phyloP scores from a whole-genome alignment of 2,113 vertebrate species.

The Cyprinodon variegatus region DNA sequence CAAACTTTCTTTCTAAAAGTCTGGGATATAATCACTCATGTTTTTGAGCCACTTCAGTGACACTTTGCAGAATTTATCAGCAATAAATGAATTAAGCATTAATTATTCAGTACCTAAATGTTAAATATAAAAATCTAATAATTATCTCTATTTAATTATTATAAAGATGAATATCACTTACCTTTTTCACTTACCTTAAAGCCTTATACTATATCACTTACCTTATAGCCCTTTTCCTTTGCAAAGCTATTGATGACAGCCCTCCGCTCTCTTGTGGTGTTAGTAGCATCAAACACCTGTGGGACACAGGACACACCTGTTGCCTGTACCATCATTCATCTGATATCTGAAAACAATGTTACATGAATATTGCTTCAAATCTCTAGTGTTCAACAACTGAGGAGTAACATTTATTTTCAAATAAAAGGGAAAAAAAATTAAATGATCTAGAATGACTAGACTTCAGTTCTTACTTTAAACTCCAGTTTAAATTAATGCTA shows the following conservation, averaged over 20 bases:
- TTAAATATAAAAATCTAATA: background rate
- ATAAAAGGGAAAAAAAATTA: too few relatives aligned
- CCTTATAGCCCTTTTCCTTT: constrained; percentile 88
- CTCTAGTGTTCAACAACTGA: background rate
- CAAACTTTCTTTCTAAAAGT: too few relatives aligned
- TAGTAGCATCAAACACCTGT: constrained; percentile 92
- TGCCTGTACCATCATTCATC: background rate
- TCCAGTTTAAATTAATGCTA: background rate
- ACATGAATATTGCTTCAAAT: background rate
- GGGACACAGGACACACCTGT: background rate
- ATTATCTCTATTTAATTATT: background rate
- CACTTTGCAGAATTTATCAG: too few relatives aligned
- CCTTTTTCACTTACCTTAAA: constrained; percentile 80
- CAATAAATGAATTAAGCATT: too few relatives aligned
- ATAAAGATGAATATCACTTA: too few relatives aligned
- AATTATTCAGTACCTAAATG: too few relatives aligned
- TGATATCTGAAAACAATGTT: too few relatives aligned
- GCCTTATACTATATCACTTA: constrained; percentile 58
- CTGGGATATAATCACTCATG: too few relatives aligned
- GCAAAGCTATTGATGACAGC: constrained; percentile 82
- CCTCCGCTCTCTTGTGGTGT: constrained; percentile 87
- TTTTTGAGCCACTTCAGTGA: too few relatives aligned
- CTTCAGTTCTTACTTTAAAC: background rate
- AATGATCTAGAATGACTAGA: too few relatives aligned
- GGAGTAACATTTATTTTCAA: background rate